phyloP scores from a whole-genome alignment of 2,888 invertebrate genomes.

The Limenitis camilla region DNA sequence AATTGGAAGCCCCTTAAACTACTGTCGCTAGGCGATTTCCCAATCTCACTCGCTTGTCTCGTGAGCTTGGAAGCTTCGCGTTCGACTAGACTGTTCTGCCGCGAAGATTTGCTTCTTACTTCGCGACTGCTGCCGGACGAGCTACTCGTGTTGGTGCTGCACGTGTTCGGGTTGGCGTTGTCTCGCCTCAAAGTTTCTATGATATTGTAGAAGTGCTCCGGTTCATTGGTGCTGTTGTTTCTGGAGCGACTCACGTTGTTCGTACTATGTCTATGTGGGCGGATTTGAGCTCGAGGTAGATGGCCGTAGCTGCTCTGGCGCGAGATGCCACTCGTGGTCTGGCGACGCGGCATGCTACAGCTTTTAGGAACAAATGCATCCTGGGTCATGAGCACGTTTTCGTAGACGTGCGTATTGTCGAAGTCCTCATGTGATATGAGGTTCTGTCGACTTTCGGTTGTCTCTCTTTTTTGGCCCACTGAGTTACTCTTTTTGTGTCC shows the following conservation, averaged over 20 bases:
- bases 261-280: constrained; percentile 51
- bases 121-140: constrained; percentile 51
- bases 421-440: constrained; percentile 59
- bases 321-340: constrained; percentile 45
- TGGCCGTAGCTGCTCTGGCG: constrained; percentile 62
- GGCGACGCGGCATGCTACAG: constrained; percentile 67
- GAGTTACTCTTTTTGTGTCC: constrained; percentile 68
- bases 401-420: constrained; percentile 61
- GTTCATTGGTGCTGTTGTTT: constrained; percentile 46
- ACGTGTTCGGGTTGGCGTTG: constrained; percentile 31
- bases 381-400: constrained; percentile 48
- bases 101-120: constrained; percentile 33
- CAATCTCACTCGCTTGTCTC: constrained; percentile 49
- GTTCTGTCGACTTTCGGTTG: constrained; percentile 67
- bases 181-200: constrained; percentile 52
- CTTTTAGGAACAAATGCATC: constrained; percentile 57
- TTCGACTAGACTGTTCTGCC: constrained; percentile 57
- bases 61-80: constrained; percentile 26
- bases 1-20: constrained; percentile 53
- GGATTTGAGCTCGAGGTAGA: constrained; percentile 52
- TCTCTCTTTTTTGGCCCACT: constrained; percentile 59
- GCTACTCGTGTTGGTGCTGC: constrained; percentile 48
- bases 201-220: constrained; percentile 59
- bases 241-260: constrained; percentile 48
- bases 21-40: constrained; percentile 30